Conservation (phyloP, 2,888 invertebrate species). For the Andrena dorsata region DNA sequence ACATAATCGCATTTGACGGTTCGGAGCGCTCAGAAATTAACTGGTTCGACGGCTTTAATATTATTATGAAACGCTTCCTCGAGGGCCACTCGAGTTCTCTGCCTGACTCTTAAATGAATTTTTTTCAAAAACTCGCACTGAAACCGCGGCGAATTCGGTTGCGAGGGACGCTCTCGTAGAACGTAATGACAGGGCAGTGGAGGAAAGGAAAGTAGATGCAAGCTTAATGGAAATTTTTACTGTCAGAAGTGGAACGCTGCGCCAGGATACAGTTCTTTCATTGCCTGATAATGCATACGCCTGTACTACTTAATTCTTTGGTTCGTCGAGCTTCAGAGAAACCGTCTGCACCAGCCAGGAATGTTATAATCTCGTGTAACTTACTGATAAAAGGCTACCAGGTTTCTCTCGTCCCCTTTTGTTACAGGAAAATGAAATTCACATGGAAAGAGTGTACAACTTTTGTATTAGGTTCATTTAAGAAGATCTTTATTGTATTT, state of each 20-base stretch:
- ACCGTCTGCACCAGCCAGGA: slow-evolving; percentile 12
- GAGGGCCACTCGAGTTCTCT: slow-evolving; percentile 15
- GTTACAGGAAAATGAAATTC: neutral
- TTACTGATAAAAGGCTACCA: neutral
- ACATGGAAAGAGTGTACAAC: neutral
- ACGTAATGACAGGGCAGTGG: too few relatives aligned
- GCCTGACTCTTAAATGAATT: slow-evolving; percentile 22
- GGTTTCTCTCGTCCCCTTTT: neutral
- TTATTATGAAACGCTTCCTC: slow-evolving; percentile 72
- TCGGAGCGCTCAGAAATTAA: slow-evolving; percentile 79
- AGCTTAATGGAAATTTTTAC: slow-evolving; percentile 12
- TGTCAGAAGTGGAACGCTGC: neutral
- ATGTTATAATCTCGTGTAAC: slow-evolving; percentile 21
- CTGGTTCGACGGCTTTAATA: slow-evolving; percentile 77
- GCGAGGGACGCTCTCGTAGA: neutral
- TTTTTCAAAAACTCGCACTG: neutral
- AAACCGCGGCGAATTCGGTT: neutral
- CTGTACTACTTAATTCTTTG: slow-evolving; percentile 1
- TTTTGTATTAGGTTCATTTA: neutral
- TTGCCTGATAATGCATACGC: slow-evolving; percentile 12
- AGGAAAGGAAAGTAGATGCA: neutral
- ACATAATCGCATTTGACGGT: slow-evolving; percentile 80
- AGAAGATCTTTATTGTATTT: neutral
- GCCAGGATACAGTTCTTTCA: neutral
- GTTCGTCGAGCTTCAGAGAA: slow-evolving; percentile 7